Percentiles rank a stretch among this genome's conserved stretches.
phyloP scores from a whole-genome alignment of 2,113 vertebrate species.

The Melanostigma gelatinosum region DNA sequence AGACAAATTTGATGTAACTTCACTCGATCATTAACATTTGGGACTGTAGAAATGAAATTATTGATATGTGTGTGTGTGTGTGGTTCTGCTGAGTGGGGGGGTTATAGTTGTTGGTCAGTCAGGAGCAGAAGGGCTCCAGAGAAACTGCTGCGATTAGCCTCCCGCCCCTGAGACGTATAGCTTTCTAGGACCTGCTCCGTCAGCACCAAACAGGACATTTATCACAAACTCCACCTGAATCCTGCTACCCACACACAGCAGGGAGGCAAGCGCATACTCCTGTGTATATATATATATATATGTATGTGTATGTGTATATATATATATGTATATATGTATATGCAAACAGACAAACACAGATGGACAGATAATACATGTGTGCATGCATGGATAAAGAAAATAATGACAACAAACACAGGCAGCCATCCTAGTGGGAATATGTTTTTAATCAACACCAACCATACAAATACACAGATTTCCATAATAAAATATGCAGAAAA shows the following conservation, averaged over 20 bases:
- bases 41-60: conserved; percentile 35
- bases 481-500: conserved; percentile 1
- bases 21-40: conserved; percentile 30
- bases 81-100: conserved; percentile 25
- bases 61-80: neutral
- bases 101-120: conserved; percentile 69
- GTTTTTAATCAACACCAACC: neutral
- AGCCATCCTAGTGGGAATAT: neutral
- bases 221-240: conserved; percentile 61
- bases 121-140: conserved; percentile 54
- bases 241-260: conserved; percentile 41
- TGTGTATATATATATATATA: too few species aligned
- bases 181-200: conserved; percentile 67
- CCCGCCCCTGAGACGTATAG: conserved; percentile 44
- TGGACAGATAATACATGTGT: conserved; percentile 9
- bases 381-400: neutral
- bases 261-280: conserved; percentile 23
- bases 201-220: conserved; percentile 76
- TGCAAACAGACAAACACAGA: conserved; percentile 45
- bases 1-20: conserved; percentile 21
- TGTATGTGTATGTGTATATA: too few species aligned
- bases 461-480: conserved; percentile 1
- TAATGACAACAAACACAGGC: conserved; percentile 4
- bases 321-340: neutral
- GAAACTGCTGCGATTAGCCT: conserved; percentile 66